Evolutionary conservation across 2,113 vertebrate genomes (phyloP), one percentile per base, ranked within the genome.

Genomic region (Bucco capensis): DNA sequence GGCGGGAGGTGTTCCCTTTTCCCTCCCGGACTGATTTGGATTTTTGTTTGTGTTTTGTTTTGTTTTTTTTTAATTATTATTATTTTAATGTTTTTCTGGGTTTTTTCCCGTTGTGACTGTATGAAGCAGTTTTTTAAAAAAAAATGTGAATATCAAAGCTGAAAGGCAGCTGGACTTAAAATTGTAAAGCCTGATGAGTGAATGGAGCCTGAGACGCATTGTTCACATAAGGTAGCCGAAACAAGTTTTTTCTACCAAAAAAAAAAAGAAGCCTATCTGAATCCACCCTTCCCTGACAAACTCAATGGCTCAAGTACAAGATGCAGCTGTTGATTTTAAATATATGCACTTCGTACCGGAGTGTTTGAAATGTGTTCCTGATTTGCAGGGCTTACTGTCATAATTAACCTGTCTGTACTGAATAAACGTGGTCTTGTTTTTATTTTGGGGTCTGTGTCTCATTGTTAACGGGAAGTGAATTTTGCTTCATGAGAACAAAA

Each of bases 331-430:
- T 96, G 96, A 90, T 95, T 87, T 90, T 92, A 91, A 96, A 91
- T 96, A 94, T 96, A 88, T 96, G 93, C 95, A 90, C 97, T 97
- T 97, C 97, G 96, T 96, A 97, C 92, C 97, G 97, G 95, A 97
- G 97, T 91, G 96, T 96, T 95, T 50, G 81, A 87, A 94, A 91
- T 92, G 93, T 92, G 93, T 96, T 96, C 97, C 97, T 97, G 97
- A 72, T 96, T 93, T 94, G 44, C 96, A 97, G 97, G 97, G 95
- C 78, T 95, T 95, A 84, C 74, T 95, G 96, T 97, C 96, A 96
- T 95, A 95, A 95, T 94, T 88, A 97, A 95, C 89, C 91, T 96
- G 95, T 97, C 94, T 97, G 95, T 97, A 95, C 22, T 96, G 87
- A 97, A 97, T 97, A 97, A 97, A 97, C 78, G 92, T 96, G 86